A percentile compares a stretch with the other conserved stretches of the same genome.
phyloP scores from a whole-genome alignment of 2,113 vertebrate species.

The Pampusana beccarii region DNA sequence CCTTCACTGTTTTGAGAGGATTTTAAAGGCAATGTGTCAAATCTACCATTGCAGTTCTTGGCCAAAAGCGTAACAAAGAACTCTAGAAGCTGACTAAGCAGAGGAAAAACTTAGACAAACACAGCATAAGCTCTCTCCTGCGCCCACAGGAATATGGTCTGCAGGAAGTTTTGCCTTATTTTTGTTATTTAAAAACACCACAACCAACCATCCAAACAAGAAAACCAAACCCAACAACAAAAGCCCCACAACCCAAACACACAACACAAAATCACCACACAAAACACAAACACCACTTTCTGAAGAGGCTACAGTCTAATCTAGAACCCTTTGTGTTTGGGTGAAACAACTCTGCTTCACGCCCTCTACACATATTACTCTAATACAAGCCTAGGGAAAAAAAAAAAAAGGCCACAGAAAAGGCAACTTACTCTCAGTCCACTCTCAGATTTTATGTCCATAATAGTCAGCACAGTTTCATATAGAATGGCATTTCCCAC shows the following conservation, averaged over 20 bases:
- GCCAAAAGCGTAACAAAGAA: background rate
- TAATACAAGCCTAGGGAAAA: background rate
- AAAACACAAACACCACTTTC: background rate
- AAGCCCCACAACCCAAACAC: too few species aligned
- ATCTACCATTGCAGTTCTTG: background rate
- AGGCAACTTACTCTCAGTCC: conserved; percentile 89
- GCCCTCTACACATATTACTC: background rate
- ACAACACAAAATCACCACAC: background rate
- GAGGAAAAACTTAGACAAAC: background rate
- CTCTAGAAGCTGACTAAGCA: background rate
- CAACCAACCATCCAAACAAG: too few species aligned
- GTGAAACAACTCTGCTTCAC: background rate
- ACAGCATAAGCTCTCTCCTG: background rate
- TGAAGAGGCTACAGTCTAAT: background rate
- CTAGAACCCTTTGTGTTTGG: background rate
- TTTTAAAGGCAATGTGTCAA: background rate
- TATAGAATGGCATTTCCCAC: conserved; percentile 99
- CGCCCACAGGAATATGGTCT: background rate
- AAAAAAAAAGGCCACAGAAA: background rate
- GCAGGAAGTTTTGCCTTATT: background rate
- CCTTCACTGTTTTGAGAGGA: background rate
- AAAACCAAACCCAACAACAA: background rate
- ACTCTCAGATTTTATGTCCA: conserved; percentile 99
- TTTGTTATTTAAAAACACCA: background rate
- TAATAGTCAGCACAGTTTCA: conserved; percentile 98